Evolutionary conservation across 2,888 invertebrate species (phyloP).

Genomic region (Neocrepidodera transversa): DNA sequence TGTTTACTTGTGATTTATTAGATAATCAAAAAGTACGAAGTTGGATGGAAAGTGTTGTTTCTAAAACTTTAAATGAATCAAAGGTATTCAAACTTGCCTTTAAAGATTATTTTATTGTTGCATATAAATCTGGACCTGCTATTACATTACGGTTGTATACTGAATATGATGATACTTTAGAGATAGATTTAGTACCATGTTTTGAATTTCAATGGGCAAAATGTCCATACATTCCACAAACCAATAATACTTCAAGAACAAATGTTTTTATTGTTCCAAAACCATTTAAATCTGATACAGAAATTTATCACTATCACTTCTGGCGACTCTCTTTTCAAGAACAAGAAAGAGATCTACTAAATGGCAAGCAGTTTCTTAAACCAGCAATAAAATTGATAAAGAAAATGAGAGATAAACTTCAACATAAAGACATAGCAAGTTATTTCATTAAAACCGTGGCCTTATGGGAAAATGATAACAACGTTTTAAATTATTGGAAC

Average conservation of each 20-base stretch:
- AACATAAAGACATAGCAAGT: conserved; percentile 56
- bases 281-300: conserved; percentile 31
- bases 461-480: conserved; percentile 52
- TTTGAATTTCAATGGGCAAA: too few species aligned
- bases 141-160: conserved; percentile 61
- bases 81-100: too few species aligned
- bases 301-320: conserved; percentile 37
- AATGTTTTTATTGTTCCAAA: conserved; percentile 53
- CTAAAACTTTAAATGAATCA: not conserved
- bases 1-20: not conserved
- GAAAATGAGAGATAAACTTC: conserved; percentile 58
- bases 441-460: conserved; percentile 62
- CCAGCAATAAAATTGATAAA: conserved; percentile 54
- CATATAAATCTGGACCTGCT: conserved; percentile 68
- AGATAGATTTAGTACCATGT: conserved; percentile 52
- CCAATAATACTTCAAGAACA: too few species aligned
- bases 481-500: conserved; percentile 42
- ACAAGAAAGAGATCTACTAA: conserved; percentile 56
- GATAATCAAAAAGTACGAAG: not conserved
- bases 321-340: conserved; percentile 60
- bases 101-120: too few species aligned
- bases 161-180: conserved; percentile 52
- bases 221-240: too few species aligned
- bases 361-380: conserved; percentile 46
- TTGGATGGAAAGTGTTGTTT: not conserved